phyloP scores from a whole-genome alignment of 1,140 invertebrate species.

The Meloidogyne floridensis region DNA sequence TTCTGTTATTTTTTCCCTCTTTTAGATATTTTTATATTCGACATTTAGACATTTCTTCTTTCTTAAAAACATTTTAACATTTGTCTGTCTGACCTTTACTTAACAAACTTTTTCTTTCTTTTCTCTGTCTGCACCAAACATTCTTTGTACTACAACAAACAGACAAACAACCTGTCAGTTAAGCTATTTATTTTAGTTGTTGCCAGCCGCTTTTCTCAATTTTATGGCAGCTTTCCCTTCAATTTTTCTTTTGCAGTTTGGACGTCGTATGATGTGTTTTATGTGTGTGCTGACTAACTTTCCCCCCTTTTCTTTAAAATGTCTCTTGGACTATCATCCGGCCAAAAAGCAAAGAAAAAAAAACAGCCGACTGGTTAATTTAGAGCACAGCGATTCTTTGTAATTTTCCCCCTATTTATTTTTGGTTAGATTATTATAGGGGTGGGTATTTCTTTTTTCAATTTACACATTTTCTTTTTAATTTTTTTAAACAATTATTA shows the following conservation, averaged over 20 bases:
- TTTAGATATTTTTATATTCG: background rate
- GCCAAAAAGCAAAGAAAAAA: slow-evolving; percentile 7
- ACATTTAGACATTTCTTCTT: background rate
- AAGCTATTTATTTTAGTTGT: background rate
- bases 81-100: background rate
- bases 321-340: background rate
- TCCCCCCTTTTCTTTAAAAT: background rate
- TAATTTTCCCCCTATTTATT: background rate
- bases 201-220: background rate
- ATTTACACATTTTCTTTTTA: slow-evolving; percentile 14
- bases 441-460: background rate
- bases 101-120: background rate
- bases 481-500: slow-evolving; percentile 12
- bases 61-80: background rate
- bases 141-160: background rate
- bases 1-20: background rate
- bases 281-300: background rate
- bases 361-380: background rate
- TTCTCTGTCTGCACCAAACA: background rate
- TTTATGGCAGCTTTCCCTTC: background rate
- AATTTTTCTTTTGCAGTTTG: background rate
- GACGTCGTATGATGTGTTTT: background rate
- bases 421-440: background rate
- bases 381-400: background rate
- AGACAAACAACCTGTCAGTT: background rate